A percentile compares a stretch with the other conserved stretches of the same genome.
Conservation (phyloP, 2,888 invertebrate genomes). For the Drosophila demipolita region DNA sequence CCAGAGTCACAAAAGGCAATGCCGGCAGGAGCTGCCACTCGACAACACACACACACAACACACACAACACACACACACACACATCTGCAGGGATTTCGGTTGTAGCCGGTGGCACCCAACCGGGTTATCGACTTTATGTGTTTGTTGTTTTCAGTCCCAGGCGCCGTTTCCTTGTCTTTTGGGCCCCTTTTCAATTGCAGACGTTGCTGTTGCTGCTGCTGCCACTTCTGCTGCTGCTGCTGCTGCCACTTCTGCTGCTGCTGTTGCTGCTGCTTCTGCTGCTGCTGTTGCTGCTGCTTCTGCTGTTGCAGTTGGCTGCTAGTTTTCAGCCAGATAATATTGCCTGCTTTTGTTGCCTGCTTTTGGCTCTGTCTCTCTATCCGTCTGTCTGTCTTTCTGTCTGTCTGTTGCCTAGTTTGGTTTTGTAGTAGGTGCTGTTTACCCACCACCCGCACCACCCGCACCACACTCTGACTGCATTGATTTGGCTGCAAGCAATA, state of each 20-base stretch:
- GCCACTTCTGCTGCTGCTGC: background rate
- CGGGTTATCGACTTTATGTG: conserved; percentile 79
- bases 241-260: conserved; percentile 12
- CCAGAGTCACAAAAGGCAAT: conserved; percentile 25
- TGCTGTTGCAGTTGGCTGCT: conserved; percentile 26
- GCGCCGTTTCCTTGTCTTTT: conserved; percentile 63
- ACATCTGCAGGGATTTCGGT: conserved; percentile 40
- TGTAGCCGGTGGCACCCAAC: conserved; percentile 59
- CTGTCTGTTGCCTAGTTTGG: conserved; percentile 18
- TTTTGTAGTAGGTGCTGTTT: conserved; percentile 25
- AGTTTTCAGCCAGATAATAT: conserved; percentile 49
- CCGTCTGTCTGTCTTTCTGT: background rate
- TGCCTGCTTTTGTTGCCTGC: conserved; percentile 40
- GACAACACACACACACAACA: conserved; percentile 29
- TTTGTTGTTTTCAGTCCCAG: conserved; percentile 71
- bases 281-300: conserved; percentile 5
- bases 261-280: background rate
- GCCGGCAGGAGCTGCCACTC: conserved; percentile 18
- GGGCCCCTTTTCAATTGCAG: conserved; percentile 72
- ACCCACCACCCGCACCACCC: background rate
- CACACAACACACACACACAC: conserved; percentile 23
- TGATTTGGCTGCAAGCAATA: conserved; percentile 28
- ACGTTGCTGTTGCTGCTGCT: conserved; percentile 25
- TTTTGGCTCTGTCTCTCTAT: conserved; percentile 5
- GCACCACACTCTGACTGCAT: conserved; percentile 23